phyloP scores from a whole-genome alignment of 2,113 vertebrate genomes.

The Poicephalus meyeri region DNA sequence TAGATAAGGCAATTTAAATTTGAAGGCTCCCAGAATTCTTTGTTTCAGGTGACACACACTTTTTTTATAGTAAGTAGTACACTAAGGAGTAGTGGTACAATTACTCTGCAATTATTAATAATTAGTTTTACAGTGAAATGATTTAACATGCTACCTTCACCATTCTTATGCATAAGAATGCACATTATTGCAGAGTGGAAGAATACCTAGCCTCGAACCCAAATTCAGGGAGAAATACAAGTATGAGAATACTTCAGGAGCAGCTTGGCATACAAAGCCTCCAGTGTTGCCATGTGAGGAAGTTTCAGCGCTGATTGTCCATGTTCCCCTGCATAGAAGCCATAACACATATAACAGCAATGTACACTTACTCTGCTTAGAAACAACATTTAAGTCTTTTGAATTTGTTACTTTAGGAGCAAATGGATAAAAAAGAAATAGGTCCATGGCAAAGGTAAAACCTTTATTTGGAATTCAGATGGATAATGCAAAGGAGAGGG shows the following conservation, averaged over 20 bases:
- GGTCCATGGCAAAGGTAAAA: not conserved
- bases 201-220: not conserved
- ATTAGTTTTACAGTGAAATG: not conserved
- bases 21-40: not conserved
- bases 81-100: not conserved
- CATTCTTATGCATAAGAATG: not conserved
- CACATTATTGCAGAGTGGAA: not conserved
- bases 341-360: accelerated
- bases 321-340: not conserved
- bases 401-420: not conserved
- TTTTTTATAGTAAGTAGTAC: not conserved
- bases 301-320: not conserved
- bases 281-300: not conserved
- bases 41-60: not conserved
- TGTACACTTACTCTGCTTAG: not conserved
- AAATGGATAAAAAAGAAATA: not conserved
- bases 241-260: not conserved
- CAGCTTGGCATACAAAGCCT: not conserved
- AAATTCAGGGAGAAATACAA: not conserved
- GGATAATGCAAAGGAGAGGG: not conserved
- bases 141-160: not conserved
- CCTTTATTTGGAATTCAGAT: not conserved
- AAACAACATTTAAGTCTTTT: not conserved
- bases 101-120: not conserved
- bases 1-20: not conserved